Conservation (phyloP, 1,140 invertebrate genomes). For the Nautilus pompilius region DNA sequence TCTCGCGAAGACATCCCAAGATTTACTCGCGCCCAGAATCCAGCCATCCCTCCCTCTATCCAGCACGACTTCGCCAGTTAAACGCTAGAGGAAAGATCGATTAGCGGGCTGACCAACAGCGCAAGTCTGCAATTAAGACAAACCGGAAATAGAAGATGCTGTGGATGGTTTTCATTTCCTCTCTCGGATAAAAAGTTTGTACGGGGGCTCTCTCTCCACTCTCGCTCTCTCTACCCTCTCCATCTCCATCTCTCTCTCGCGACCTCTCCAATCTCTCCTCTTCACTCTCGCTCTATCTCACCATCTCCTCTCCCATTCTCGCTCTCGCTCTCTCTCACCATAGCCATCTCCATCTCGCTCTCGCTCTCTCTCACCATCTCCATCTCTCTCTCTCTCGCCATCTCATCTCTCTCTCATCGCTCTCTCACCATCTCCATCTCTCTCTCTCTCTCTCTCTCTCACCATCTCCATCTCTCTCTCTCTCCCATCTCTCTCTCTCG, state of each 20-base stretch:
- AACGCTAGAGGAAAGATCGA: no score
- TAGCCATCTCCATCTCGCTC: background rate
- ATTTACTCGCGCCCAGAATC: no score
- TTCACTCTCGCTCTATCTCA: background rate
- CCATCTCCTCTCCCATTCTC: background rate
- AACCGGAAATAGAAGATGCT: no score
- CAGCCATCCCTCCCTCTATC: no score
- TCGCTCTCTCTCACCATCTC: background rate
- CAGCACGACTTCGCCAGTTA: no score
- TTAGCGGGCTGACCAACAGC: no score
- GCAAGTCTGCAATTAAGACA: no score
- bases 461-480: background rate
- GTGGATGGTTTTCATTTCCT: no score
- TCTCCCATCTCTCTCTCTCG: no score
- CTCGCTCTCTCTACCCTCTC: conserved; percentile 31
- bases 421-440: no score
- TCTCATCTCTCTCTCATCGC: background rate
- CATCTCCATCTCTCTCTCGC: background rate
- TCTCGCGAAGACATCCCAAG: no score
- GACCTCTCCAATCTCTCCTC: background rate
- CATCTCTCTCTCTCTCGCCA: background rate
- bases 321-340: background rate
- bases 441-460: background rate
- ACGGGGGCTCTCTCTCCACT: conserved; percentile 28
- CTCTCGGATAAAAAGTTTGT: no score